Percentiles rank a stretch among this genome's conserved stretches.
These are phyloP conservation scores for Pipistrellus pipistrellus DNA, from an alignment of 2,797 vertebrate species.

Conservation along the genomic window DNA sequence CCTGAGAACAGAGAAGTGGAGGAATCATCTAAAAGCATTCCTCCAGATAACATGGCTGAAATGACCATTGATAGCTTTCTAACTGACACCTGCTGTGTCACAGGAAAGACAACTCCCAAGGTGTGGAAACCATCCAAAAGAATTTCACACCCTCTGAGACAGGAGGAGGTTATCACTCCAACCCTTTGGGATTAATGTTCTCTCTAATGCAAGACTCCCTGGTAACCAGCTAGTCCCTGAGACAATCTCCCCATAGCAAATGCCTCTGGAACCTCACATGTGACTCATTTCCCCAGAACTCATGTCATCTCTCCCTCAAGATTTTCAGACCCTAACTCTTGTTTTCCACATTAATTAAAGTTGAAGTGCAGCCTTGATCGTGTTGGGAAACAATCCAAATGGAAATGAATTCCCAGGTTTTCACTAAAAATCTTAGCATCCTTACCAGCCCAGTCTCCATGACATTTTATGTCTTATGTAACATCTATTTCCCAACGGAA, in stretches of 20 bases:
- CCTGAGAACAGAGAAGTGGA: constrained; percentile 1
- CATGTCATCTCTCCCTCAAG: constrained; percentile 53
- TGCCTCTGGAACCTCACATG: background rate
- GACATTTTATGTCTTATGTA: constrained; percentile 70
- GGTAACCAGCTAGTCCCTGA: background rate
- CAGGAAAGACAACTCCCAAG: constrained; percentile 56
- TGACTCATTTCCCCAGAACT: constrained; percentile 24
- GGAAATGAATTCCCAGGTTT: constrained; percentile 68
- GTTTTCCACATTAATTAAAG: constrained; percentile 66
- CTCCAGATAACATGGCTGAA: constrained; percentile 16
- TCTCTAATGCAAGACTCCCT: background rate
- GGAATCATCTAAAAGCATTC: constrained; percentile 65
- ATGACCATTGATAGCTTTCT: background rate
- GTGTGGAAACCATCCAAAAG: constrained; percentile 47
- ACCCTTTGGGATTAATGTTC: background rate
- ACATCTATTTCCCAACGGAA: constrained; percentile 55
- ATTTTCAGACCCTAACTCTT: constrained; percentile 58
- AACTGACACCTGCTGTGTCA: constrained; percentile 49
- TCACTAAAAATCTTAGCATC: constrained; percentile 45
- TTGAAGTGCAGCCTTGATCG: background rate
- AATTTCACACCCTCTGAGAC: constrained; percentile 63
- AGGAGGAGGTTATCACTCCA: constrained; percentile 66
- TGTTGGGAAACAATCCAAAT: constrained; percentile 68
- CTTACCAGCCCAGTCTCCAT: constrained; percentile 28
- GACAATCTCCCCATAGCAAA: background rate